Evolutionary conservation across 2,888 invertebrate species (phyloP).

Genomic region (Aelia acuminata): DNA sequence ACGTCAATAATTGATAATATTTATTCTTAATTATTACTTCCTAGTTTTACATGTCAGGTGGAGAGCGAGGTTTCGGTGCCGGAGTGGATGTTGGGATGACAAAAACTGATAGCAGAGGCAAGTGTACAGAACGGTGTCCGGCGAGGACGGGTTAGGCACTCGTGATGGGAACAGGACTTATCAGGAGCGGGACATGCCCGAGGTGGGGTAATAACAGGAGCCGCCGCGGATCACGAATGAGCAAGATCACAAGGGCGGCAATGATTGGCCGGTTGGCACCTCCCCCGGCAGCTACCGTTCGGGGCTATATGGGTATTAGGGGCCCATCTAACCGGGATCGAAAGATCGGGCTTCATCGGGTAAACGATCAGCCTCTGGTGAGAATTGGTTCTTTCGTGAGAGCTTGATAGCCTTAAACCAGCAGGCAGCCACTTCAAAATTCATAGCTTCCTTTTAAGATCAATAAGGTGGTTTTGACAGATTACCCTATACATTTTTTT

Average conservation of each 20-base stretch:
- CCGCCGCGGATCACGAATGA: background rate
- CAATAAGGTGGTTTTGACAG: background rate
- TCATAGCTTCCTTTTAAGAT: background rate
- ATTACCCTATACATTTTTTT: background rate
- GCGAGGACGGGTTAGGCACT: background rate
- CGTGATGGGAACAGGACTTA: background rate
- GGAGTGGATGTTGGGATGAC: background rate
- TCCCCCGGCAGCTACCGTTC: background rate
- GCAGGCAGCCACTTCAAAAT: background rate
- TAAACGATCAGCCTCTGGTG: background rate
- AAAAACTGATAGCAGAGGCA: background rate
- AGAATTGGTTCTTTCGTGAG: background rate
- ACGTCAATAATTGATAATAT: no score
- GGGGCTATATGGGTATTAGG: slow-evolving; percentile 2
- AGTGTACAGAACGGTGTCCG: background rate
- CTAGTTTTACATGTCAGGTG: background rate
- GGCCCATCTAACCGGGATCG: background rate
- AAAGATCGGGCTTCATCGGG: background rate
- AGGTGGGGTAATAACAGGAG: slow-evolving; percentile 9
- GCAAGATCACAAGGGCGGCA: slow-evolving; percentile 7
- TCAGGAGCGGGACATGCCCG: background rate
- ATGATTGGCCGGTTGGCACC: slow-evolving; percentile 3
- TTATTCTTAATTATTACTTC: no score
- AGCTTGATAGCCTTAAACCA: background rate
- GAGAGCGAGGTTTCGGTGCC: no score